These are phyloP conservation scores for Ceratina calcarata DNA, from an alignment of 1,140 invertebrate genomes.

Conservation along the genomic window DNA sequence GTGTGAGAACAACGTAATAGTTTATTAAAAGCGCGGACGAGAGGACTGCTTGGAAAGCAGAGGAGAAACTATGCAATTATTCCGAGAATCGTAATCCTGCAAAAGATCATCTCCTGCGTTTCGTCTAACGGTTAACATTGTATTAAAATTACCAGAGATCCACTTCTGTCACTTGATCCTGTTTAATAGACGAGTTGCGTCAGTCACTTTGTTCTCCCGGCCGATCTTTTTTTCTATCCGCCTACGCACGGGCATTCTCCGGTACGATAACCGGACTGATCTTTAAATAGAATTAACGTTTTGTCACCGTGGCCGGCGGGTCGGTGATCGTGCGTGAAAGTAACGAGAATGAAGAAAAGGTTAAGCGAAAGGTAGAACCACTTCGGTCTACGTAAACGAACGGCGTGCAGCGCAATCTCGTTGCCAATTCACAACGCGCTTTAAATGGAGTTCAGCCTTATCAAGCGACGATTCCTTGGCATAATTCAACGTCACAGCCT, in stretches of 20 bases:
- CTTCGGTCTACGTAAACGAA: conserved; percentile 36
- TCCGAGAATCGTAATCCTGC: too few relatives aligned
- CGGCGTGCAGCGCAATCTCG: not conserved
- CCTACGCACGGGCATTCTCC: conserved; percentile 43
- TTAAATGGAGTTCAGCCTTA: conserved; percentile 40
- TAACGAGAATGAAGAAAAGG: conserved; percentile 55
- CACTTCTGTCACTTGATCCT: not conserved
- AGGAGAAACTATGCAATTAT: conserved; percentile 10
- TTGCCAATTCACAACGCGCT: conserved; percentile 31
- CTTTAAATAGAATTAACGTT: conserved; percentile 62
- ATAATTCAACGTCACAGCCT: conserved; percentile 18
- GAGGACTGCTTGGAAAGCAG: too few relatives aligned
- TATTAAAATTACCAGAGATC: too few relatives aligned
- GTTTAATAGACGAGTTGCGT: conserved; percentile 1
- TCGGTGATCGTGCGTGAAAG: conserved; percentile 60
- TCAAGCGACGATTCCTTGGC: conserved; percentile 2
- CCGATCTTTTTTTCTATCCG: not conserved
- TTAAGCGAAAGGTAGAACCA: conserved; percentile 59
- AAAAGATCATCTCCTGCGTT: not conserved
- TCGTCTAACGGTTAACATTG: not conserved
- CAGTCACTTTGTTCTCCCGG: conserved; percentile 25
- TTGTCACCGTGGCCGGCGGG: conserved; percentile 46
- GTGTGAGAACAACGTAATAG: conserved; percentile 1
- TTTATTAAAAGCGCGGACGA: not conserved
- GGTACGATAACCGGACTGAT: conserved; percentile 55